A percentile compares a stretch with the other conserved stretches of the same genome.
Conservation (phyloP, 2,113 vertebrate species). For the Ramphastos sulfuratus region DNA sequence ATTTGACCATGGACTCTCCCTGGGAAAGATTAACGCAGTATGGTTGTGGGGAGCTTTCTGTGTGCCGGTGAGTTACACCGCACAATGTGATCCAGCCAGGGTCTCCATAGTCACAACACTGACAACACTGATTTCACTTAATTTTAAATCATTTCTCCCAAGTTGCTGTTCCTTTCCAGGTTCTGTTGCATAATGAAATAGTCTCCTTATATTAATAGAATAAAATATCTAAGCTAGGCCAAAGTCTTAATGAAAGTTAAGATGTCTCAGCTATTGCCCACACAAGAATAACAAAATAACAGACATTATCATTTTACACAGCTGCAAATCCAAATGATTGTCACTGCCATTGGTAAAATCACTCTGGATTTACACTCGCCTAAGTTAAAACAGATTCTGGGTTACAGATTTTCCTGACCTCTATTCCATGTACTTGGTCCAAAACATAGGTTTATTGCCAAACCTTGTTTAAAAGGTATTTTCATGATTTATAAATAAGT, state of each 20-base stretch:
- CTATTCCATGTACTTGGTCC: neutral
- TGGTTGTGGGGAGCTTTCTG: neutral
- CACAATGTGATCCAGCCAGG: neutral
- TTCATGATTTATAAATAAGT: neutral
- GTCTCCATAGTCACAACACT: neutral
- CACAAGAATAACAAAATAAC: conserved; percentile 1
- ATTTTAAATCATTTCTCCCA: neutral
- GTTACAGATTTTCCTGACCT: neutral
- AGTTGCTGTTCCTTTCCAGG: neutral
- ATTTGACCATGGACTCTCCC: neutral
- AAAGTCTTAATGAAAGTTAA: conserved; percentile 1
- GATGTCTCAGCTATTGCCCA: neutral
- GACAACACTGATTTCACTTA: neutral
- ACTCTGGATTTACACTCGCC: neutral
- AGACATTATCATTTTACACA: neutral
- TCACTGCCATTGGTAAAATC: neutral
- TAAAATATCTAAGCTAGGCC: neutral
- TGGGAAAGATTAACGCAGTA: neutral
- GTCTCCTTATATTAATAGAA: neutral
- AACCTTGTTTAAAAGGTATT: neutral
- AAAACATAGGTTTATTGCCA: neutral
- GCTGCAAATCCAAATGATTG: neutral
- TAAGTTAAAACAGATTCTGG: neutral
- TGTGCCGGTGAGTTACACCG: neutral
- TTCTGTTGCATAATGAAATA: neutral